phyloP scores from a whole-genome alignment of 92 coral and sea anemone species.

The Zoanthus sociatus region DNA sequence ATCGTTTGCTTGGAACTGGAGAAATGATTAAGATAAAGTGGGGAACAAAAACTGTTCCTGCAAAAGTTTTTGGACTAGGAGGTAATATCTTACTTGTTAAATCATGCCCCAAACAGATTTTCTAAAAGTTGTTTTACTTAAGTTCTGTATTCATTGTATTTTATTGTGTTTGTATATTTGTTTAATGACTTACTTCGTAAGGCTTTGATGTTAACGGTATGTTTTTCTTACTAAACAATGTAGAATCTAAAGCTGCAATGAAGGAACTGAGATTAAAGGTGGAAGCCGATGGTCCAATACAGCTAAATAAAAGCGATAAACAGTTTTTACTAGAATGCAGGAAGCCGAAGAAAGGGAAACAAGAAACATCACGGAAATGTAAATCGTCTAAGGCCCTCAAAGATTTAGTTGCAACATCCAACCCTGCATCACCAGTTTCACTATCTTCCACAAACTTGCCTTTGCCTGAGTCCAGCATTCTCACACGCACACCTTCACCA shows the following conservation, averaged over 20 bases:
- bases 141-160: neutral
- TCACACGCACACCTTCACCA: slow-evolving; percentile 3
- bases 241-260: slow-evolving; percentile 7
- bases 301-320: neutral
- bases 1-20: neutral
- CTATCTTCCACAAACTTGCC: neutral
- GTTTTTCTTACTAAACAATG: neutral
- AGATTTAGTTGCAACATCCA: slow-evolving; percentile 1
- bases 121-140: neutral
- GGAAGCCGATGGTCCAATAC: neutral
- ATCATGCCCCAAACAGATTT: slow-evolving; percentile 7
- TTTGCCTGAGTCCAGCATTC: neutral
- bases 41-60: slow-evolving; percentile 21
- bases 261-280: neutral
- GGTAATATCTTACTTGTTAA: slow-evolving; percentile 3
- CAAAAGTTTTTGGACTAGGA: slow-evolving; percentile 18
- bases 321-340: neutral
- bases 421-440: slow-evolving; percentile 24
- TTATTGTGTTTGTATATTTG: neutral
- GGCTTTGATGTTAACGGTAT: slow-evolving; percentile 3
- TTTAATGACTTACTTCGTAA: neutral
- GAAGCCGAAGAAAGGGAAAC: slow-evolving; percentile 14
- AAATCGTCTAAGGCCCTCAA: neutral
- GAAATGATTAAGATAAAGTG: slow-evolving; percentile 9
- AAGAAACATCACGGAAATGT: neutral